Conservation (phyloP, 2,113 vertebrate species). For the Microcebus lehilahytsara region DNA sequence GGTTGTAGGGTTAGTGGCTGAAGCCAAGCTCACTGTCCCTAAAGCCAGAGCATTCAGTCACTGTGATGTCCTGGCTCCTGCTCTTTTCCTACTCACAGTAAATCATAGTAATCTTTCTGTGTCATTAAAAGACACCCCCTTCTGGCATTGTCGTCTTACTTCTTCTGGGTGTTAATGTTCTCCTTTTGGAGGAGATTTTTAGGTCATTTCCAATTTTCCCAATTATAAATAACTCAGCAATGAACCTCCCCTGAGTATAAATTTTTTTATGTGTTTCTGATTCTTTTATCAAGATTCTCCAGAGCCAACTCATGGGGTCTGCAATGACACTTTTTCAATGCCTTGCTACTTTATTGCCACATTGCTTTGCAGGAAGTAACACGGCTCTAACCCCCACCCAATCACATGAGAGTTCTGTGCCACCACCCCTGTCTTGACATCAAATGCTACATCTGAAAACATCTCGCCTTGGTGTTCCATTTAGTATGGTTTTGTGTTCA, state of each 20-base stretch:
- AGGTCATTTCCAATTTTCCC: neutral
- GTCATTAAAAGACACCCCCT: neutral
- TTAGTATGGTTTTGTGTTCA: neutral
- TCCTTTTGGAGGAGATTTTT: neutral
- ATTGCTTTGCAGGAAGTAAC: neutral
- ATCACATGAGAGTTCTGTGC: neutral
- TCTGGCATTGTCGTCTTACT: no score
- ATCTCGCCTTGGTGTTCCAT: no score
- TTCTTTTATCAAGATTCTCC: neutral
- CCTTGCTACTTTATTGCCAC: neutral
- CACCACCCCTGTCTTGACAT: neutral
- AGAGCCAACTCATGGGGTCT: neutral
- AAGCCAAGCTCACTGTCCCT: neutral
- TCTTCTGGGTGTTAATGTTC: neutral
- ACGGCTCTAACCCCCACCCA: no score
- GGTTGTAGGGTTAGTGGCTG: neutral
- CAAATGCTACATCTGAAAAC: neutral
- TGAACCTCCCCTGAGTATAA: neutral
- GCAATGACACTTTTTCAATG: no score
- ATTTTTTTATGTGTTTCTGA: neutral
- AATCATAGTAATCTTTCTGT: neutral
- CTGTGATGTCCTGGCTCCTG: neutral
- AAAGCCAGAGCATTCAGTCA: neutral
- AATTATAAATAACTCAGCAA: neutral
- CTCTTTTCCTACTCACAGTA: neutral